phyloP scores from a whole-genome alignment of 2,113 vertebrate genomes.

The Tachuris rubrigastra region DNA sequence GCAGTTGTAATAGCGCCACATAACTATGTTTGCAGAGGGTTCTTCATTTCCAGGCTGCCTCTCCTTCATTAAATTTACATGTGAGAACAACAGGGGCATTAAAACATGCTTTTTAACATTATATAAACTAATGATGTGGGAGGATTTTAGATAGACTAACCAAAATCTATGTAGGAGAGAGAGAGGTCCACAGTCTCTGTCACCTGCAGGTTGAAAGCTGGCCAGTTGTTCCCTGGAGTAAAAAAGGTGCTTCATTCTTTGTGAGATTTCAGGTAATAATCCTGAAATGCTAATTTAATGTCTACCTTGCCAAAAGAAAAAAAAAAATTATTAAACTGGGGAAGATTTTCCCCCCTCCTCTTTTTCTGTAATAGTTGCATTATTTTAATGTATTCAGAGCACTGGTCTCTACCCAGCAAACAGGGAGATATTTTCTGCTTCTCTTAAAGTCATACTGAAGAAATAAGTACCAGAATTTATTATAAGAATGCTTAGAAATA shows the following conservation, averaged over 20 bases:
- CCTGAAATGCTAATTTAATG: not conserved
- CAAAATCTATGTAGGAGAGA: not conserved
- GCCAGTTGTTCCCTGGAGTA: not conserved
- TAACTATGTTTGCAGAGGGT: not conserved
- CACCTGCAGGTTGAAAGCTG: not conserved
- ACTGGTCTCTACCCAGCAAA: not conserved
- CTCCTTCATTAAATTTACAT: not conserved
- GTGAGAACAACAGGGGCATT: not conserved
- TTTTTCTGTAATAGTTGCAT: not conserved
- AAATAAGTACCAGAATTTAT: not conserved
- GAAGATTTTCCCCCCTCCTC: not conserved
- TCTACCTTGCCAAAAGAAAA: not conserved
- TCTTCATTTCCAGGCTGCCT: not conserved
- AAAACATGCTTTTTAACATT: not conserved
- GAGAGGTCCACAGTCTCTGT: not conserved
- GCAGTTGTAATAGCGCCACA: not conserved
- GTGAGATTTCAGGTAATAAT: not conserved
- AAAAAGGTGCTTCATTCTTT: not conserved
- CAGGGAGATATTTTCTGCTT: not conserved
- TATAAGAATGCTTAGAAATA: not conserved
- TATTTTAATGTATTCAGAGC: not conserved
- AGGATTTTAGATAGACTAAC: not conserved
- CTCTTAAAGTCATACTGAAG: not conserved
- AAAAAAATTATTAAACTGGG: not conserved
- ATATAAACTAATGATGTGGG: not conserved